Percentiles rank a stretch among this genome's conserved stretches.
Conservation (phyloP, 2,888 invertebrate species). For the Euzophera pinguis region DNA sequence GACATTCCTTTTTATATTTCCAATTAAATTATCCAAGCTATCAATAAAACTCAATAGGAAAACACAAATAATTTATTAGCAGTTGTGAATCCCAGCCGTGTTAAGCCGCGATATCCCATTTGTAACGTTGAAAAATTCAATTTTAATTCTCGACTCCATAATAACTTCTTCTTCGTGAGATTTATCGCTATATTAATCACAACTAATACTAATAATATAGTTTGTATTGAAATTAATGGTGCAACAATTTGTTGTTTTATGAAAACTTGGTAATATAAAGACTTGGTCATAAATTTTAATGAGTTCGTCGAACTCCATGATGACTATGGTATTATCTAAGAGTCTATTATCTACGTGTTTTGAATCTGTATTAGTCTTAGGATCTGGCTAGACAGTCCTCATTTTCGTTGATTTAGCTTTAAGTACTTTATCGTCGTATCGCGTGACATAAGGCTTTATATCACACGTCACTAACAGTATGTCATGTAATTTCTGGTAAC, state of each 20-base stretch:
- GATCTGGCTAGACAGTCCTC: constrained; percentile 23
- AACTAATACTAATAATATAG: constrained; percentile 13
- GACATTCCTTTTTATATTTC: constrained; percentile 16
- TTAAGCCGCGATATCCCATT: constrained; percentile 15
- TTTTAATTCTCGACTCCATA: constrained; percentile 18
- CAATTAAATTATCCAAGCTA: constrained; percentile 14
- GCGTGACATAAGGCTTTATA: constrained; percentile 64
- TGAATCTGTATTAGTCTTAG: constrained; percentile 10
- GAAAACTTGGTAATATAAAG: constrained; percentile 3
- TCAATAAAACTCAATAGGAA: constrained; percentile 14
- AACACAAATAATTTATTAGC: constrained; percentile 14
- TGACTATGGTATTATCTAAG: constrained; percentile 11
- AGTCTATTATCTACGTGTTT: constrained; percentile 16
- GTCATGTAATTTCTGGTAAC: constrained; percentile 74
- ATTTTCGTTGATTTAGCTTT: constrained; percentile 41
- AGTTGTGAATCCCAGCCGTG: constrained; percentile 11
- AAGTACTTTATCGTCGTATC: constrained; percentile 61
- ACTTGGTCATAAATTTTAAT: constrained; percentile 10
- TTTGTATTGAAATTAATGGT: constrained; percentile 15
- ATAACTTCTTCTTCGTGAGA: constrained; percentile 14
- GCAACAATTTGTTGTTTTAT: constrained; percentile 13
- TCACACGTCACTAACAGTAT: constrained; percentile 62
- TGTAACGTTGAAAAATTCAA: constrained; percentile 15
- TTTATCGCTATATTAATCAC: constrained; percentile 17
- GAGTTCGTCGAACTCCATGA: constrained; percentile 5